A percentile compares a stretch with the other conserved stretches of the same genome.
phyloP scores from a whole-genome alignment of 2,888 invertebrate genomes.

The Kryphioiulus occultus region DNA sequence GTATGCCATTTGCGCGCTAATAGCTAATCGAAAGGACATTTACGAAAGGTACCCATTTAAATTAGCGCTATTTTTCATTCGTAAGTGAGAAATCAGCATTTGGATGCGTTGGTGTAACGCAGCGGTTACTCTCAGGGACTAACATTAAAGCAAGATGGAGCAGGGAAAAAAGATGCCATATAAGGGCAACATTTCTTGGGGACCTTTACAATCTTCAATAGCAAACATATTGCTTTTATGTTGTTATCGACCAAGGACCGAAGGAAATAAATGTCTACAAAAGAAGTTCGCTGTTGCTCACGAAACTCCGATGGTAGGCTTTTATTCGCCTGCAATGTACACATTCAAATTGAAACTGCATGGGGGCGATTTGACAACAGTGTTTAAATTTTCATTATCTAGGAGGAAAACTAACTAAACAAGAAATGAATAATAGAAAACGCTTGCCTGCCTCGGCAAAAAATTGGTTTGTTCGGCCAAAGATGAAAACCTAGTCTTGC shows the following conservation, averaged over 20 bases:
- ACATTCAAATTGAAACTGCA: conserved; percentile 27
- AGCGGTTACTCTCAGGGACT: neutral
- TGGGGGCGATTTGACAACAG: neutral
- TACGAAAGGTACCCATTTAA: neutral
- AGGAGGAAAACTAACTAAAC: conserved; percentile 21
- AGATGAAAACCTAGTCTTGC: neutral
- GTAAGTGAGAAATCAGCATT: neutral
- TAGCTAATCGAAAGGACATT: conserved; percentile 16
- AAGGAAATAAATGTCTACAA: conserved; percentile 25
- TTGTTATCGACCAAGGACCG: conserved; percentile 35
- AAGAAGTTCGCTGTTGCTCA: neutral
- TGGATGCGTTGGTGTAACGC: neutral
- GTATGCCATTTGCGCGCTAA: neutral
- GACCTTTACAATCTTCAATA: conserved; percentile 25
- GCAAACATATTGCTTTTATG: conserved; percentile 20
- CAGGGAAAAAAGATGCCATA: neutral
- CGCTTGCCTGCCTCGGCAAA: neutral
- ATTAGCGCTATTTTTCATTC: neutral
- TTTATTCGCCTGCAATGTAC: conserved; percentile 16
- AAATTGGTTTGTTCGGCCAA: neutral
- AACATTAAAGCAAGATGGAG: conserved; percentile 13
- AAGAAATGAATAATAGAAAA: conserved; percentile 33
- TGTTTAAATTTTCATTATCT: conserved; percentile 21
- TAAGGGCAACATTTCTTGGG: neutral
- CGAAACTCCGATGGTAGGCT: neutral